These are phyloP conservation scores for Malurus elegans DNA, from an alignment of 2,113 vertebrate species.

Conservation along the genomic window DNA sequence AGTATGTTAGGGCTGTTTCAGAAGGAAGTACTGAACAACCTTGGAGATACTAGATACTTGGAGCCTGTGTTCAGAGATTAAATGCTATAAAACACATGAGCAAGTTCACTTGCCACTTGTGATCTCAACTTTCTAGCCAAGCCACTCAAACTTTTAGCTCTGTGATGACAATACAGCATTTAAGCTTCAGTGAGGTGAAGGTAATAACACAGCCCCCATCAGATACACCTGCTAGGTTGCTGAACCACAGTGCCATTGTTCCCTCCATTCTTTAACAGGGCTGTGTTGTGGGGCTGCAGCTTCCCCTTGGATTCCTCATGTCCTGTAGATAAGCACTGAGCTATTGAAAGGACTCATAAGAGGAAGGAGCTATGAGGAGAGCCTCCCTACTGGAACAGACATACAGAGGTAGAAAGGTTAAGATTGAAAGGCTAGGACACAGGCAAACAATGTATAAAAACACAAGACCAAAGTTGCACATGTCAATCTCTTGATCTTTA, in stretches of 20 bases:
- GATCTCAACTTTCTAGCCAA: background rate
- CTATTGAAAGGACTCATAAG: background rate
- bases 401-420: background rate
- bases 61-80: background rate
- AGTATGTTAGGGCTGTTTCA: background rate
- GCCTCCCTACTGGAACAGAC: background rate
- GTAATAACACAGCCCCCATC: background rate
- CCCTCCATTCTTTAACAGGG: background rate
- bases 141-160: background rate
- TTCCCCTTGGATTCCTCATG: background rate
- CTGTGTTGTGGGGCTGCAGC: background rate
- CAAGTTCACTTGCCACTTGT: background rate
- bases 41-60: background rate
- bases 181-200: background rate
- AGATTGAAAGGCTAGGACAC: background rate
- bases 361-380: background rate
- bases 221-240: background rate
- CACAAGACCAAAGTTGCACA: background rate
- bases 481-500: constrained; percentile 29
- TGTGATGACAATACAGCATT: background rate
- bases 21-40: background rate
- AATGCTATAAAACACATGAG: background rate
- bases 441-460: background rate
- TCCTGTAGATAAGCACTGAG: background rate
- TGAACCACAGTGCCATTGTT: background rate